Evolutionary conservation across 2,797 vertebrate species (phyloP), one percentile per base, ranked within the genome.

Genomic region (Gymnoscopelus braueri): DNA sequence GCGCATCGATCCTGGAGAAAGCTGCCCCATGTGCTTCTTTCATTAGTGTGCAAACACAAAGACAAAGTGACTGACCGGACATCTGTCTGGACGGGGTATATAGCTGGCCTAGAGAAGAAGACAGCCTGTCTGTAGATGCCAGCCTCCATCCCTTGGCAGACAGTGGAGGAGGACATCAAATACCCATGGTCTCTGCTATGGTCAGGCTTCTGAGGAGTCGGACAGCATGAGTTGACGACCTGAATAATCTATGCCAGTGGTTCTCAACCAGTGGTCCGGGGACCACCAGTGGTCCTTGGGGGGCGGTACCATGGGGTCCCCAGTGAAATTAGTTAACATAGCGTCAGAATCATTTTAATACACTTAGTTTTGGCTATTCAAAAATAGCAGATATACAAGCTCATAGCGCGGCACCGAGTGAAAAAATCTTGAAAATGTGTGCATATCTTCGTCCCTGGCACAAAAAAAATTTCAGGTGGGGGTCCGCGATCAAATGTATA

Each of bases 151-250:
- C 63, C 57, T 8, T 48, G 44, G 65, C 75, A 54, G 65, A 76
- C 71, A 3, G 60, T 1, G 61, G 26, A 87, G 57, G 71, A 87
- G 57, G 71, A 87, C 87, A 85, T 84, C 78, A 84, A 82, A 84
- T 70, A 67, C 81, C 82, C 65, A 71, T 81, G 74, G 80, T 49
- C 72, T 76, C 26, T 71, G 57, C 79, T 83, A 84, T 81, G 82
- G 84, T 70, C 78, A 81, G 84, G 75, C 63, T 67, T 68, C 78
- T 71, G 58, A 67, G 68, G 60, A 77, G 85, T 72, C 58, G 5
- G 70, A 78, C 72, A n/a, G 26, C 8, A 14, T n/a, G 56, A 39
- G 14, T 58, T n/a, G 56, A 63, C 11, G 65, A 79, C 72, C 75
- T 61, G 73, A 79, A 67, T 85, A 69, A 88, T 84, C 67, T 69